Evolutionary conservation across 2,113 vertebrate species (phyloP), one percentile per base, ranked within the genome.

Genomic region (Melanotaenia duboulayi): DNA sequence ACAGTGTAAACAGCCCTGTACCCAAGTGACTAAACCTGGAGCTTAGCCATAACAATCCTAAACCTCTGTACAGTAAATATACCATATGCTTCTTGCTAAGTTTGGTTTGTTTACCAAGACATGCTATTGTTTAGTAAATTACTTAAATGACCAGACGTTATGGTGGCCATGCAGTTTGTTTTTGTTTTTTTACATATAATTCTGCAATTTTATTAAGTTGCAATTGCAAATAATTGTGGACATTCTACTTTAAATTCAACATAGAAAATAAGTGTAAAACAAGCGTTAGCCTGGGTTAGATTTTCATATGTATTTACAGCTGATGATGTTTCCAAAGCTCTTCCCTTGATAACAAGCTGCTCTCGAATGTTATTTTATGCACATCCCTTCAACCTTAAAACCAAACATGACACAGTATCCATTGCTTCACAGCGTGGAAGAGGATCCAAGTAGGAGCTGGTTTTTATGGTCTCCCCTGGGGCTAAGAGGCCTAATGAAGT

Each of bases 1-100:
- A 83, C 92, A 92, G 87, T 88, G 91, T 92, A 88, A 91, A 92
- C 6, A 84, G 86, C 68, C 84, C 76, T n/a, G 16, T 14, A 4
- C 62, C 71, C 82, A 78, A 70, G 78, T 65, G 80, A 78, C 75
- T 83, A 54, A 80, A 65, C 85, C 79, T 89, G 87, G 84, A 87
- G 89, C 83, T 78, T 42, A 67, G 89, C 89, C 87, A 89, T 61
- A 69, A 82, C 70, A 59, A 74, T 56, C 63, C 65, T 59, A 71
- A 83, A 80, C 82, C 72, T 71, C 80, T 56, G 71, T 76, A 82
- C 79, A 65, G 71, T 65, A 77, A 80, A 88, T 80, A 51, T 50
- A 52, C 76, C 80, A 88, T 83, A 80, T 86, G 79, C 77, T 83
- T 35, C 63, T 73, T n/a, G 14, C 65, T 74, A 24, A 72, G 22